Percentiles rank a stretch among this genome's conserved stretches.
These are phyloP conservation scores for Bursaphelenchus mucronatus DNA, from an alignment of 1,140 invertebrate genomes.

Conservation along the genomic window DNA sequence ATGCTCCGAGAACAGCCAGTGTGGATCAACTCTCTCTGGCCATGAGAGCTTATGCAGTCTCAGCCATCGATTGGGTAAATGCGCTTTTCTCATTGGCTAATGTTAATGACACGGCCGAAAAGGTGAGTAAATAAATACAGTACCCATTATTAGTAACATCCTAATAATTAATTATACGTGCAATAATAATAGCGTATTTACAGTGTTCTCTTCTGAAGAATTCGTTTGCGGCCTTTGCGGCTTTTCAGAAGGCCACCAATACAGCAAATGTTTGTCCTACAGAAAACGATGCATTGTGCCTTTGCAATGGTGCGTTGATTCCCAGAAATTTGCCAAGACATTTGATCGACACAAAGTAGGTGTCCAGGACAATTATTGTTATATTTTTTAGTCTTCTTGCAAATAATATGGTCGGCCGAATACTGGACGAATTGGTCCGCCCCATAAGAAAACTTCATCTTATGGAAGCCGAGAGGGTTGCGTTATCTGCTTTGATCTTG, in stretches of 20 bases:
- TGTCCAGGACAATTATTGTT: constrained; percentile 17
- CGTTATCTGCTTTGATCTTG: constrained; percentile 43
- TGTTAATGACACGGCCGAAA: constrained; percentile 40
- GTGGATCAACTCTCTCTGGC: constrained; percentile 49
- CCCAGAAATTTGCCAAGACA: constrained; percentile 36
- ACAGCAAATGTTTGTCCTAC: constrained; percentile 32
- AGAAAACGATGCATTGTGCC: constrained; percentile 30
- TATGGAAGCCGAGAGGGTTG: constrained; percentile 37
- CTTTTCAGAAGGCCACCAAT: constrained; percentile 49
- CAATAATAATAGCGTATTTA: neutral
- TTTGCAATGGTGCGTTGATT: constrained; percentile 39
- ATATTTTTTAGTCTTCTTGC: constrained; percentile 38
- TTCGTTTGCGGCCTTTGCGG: constrained; percentile 52
- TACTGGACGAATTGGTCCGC: constrained; percentile 44
- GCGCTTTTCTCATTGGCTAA: constrained; percentile 46
- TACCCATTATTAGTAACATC: neutral
- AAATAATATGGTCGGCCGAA: constrained; percentile 44
- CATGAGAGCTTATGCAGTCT: constrained; percentile 50
- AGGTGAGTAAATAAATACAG: constrained; percentile 30
- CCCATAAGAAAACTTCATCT: constrained; percentile 40
- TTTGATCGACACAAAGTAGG: constrained; percentile 40
- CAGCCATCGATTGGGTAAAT: constrained; percentile 54
- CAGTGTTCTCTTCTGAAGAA: constrained; percentile 46
- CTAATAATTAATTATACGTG: no score
- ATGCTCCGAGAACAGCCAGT: constrained; percentile 27